Evolutionary conservation across 2,797 vertebrate species (phyloP), one percentile per base, ranked within the genome.

Genomic region (Betta splendens): DNA sequence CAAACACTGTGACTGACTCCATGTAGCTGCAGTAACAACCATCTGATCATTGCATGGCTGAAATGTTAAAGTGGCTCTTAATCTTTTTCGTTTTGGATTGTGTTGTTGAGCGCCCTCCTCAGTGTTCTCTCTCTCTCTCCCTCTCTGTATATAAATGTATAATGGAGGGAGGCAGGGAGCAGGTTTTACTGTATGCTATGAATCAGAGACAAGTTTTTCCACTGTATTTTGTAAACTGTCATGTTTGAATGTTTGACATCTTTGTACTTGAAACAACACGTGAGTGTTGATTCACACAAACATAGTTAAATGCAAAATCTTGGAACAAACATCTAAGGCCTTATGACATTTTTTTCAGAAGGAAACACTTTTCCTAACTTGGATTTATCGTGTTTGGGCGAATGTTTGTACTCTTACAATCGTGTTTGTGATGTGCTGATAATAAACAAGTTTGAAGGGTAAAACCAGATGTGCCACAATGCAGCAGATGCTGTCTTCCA

Each of bases 371-470:
- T 69, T 38, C n/a, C 17, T 10, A 17, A 26, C 10, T 42, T 54
- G 46, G 18, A 54, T 37, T 23, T 56, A 51, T 52, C 69, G 54
- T 36, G 31, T 80, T 63, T 63, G 69, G 71, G 61, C 72, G 58
- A 75, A 69, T 84, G 77, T 87, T 77, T 85, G 81, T 87, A 75
- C 43, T 75, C 72, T 80, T 68, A 9, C 50, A 17, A 61, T 72
- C 21, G 4, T 77, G 15, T 63, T 79, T 64, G 79, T 65, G 69
- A 64, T 66, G 52, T 81, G 56, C 58, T 75, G 63, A 77, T 76
- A 83, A 79, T 76, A 83, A 84, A 75, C 29, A 28, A 44, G 46
- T 3, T 60, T 66, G 69, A 75, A 79, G 55, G 72, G 58, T 32
- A 17, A 18, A 52, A 51, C 43, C 17, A 16, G 54, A 17, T 64